Conservation (phyloP, 2,113 vertebrate genomes). For the Pelecanus crispus region DNA sequence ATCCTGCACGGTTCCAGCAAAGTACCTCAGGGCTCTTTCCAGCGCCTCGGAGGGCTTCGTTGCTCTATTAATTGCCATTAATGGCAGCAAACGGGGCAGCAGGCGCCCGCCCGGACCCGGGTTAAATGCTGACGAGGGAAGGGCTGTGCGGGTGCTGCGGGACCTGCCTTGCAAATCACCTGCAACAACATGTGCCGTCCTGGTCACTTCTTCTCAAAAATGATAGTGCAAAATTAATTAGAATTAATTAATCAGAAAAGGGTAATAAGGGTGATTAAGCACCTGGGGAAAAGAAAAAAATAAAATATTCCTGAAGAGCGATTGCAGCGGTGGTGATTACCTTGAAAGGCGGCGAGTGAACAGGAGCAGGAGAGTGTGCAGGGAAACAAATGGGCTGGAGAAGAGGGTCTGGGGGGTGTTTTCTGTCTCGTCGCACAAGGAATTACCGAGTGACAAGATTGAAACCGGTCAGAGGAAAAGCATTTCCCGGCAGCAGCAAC, state of each 20-base stretch:
- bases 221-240: constrained; percentile 51
- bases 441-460: not conserved
- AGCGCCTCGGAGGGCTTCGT: not conserved
- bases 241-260: constrained; percentile 64
- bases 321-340: not conserved
- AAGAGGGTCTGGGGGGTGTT: not conserved
- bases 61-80: not conserved
- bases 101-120: not conserved
- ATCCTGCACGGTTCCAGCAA: not conserved
- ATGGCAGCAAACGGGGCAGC: not conserved
- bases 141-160: not conserved
- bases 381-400: not conserved
- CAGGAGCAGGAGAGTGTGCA: not conserved
- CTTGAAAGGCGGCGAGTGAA: not conserved
- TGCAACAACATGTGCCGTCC: not conserved
- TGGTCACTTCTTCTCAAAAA: constrained; percentile 50
- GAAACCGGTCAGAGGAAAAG: constrained; percentile 10
- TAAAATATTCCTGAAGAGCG: not conserved
- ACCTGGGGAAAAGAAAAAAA: constrained; percentile 2
- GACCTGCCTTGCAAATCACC: constrained; percentile 30
- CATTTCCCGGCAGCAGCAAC: constrained; percentile 30
- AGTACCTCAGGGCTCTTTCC: not conserved
- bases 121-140: rapidly evolving
- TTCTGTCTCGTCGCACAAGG: not conserved
- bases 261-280: constrained; percentile 58